Conservation (phyloP, 1,140 invertebrate genomes). For the Drosophila orosa region DNA sequence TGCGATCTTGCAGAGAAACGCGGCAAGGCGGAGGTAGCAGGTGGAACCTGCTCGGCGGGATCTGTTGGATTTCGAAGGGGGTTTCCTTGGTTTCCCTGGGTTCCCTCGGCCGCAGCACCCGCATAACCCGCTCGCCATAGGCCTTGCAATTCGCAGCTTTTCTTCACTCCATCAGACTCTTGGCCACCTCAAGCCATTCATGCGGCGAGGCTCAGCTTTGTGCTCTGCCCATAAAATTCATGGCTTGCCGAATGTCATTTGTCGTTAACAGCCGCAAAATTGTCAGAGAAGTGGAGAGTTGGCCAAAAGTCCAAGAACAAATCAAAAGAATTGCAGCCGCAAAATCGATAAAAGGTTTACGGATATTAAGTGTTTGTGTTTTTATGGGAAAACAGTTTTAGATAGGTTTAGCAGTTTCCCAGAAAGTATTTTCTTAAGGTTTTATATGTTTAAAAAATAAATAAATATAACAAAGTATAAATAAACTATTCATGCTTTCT, state of each 20-base stretch:
- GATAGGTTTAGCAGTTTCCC: neutral
- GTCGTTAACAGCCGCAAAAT: constrained; percentile 73
- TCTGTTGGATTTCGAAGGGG: constrained; percentile 10
- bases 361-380: neutral
- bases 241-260: constrained; percentile 76
- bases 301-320: neutral
- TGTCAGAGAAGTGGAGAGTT: constrained; percentile 15
- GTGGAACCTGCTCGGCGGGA: constrained; percentile 69
- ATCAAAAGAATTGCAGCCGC: constrained; percentile 44
- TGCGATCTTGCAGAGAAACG: constrained; percentile 7
- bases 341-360: constrained; percentile 21
- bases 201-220: constrained; percentile 40
- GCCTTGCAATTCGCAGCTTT: neutral
- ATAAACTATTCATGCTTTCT: no score
- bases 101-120: constrained; percentile 45
- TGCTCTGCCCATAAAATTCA: constrained; percentile 71
- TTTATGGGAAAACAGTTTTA: neutral
- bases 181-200: constrained; percentile 49
- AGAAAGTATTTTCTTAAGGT: neutral
- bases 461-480: no score
- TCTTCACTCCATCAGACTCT: constrained; percentile 15
- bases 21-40: constrained; percentile 10
- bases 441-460: no score
- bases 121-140: constrained; percentile 50
- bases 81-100: constrained; percentile 6